These are phyloP conservation scores for Tachyglossus aculeatus DNA, from an alignment of 2,797 vertebrate species.

Conservation along the genomic window DNA sequence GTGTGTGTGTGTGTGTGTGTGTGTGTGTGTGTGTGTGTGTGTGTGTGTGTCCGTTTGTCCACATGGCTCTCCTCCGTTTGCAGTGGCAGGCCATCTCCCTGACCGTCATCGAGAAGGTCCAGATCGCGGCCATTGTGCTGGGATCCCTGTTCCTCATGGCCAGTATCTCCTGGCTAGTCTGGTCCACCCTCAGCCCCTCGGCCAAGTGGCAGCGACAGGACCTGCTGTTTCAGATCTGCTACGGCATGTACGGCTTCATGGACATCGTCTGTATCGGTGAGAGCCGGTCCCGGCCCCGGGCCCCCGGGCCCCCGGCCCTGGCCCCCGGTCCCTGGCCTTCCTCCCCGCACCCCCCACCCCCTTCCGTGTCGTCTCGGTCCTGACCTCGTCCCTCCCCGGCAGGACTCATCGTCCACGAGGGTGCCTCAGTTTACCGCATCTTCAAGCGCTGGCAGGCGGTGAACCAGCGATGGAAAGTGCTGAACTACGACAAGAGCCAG, in stretches of 20 bases:
- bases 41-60: too few species aligned
- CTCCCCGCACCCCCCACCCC: background rate
- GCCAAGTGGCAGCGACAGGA: constrained; percentile 95
- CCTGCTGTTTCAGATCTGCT: constrained; percentile 96
- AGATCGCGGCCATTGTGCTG: constrained; percentile 92
- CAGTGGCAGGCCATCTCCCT: constrained; percentile 96
- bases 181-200: constrained; percentile 93
- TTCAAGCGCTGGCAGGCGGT: constrained; percentile 96
- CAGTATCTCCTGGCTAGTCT: constrained; percentile 96
- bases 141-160: constrained; percentile 94
- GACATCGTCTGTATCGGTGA: constrained; percentile 95
- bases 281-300: background rate
- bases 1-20: too few species aligned
- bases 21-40: too few species aligned
- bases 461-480: constrained; percentile 95
- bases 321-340: background rate
- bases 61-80: constrained; percentile 17
- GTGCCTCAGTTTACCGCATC: constrained; percentile 91
- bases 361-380: background rate
- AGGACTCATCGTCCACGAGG: constrained; percentile 94
- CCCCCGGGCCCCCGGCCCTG: background rate
- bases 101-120: constrained; percentile 94
- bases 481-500: constrained; percentile 94
- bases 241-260: constrained; percentile 97
- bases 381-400: constrained; percentile 22